Evolutionary conservation across 2,888 invertebrate species (phyloP).

Genomic region (Tribolium freemani): DNA sequence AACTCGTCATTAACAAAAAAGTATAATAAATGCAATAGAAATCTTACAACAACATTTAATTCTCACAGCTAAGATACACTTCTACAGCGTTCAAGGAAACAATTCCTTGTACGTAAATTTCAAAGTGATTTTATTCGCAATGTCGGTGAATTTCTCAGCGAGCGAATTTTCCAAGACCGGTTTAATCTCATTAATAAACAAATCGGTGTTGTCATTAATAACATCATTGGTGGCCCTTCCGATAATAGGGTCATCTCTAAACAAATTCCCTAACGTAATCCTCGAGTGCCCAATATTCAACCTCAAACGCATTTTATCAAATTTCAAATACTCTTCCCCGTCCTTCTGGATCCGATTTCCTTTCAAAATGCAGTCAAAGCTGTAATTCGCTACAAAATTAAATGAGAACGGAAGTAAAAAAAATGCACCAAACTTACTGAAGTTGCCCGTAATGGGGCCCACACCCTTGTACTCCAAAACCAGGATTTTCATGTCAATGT

Average conservation of each 20-base stretch:
- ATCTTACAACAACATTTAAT: not conserved
- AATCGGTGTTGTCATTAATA: constrained; percentile 77
- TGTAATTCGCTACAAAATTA: constrained; percentile 74
- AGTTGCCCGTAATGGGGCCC: constrained; percentile 77
- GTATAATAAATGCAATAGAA: not conserved
- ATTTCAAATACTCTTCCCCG: constrained; percentile 74
- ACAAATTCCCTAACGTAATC: constrained; percentile 76
- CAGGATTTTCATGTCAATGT: constrained; percentile 77
- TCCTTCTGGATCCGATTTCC: constrained; percentile 73
- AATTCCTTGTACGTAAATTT: constrained; percentile 80
- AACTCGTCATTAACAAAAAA: not conserved
- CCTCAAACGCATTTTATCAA: constrained; percentile 75
- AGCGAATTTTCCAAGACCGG: constrained; percentile 77
- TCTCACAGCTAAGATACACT: not conserved
- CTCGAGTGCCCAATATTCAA: constrained; percentile 74
- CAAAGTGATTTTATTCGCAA: constrained; percentile 79
- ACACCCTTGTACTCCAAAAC: constrained; percentile 75
- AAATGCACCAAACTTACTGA: constrained; percentile 72
- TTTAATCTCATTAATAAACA: constrained; percentile 78
- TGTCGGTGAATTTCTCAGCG: constrained; percentile 77
- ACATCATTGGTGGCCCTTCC: constrained; percentile 77
- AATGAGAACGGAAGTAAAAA: not conserved
- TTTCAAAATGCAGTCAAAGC: constrained; percentile 76
- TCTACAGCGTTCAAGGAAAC: constrained; percentile 69
- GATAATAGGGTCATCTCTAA: constrained; percentile 76